Conservation (phyloP, 2,113 vertebrate species). For the Takifugu flavidus region DNA sequence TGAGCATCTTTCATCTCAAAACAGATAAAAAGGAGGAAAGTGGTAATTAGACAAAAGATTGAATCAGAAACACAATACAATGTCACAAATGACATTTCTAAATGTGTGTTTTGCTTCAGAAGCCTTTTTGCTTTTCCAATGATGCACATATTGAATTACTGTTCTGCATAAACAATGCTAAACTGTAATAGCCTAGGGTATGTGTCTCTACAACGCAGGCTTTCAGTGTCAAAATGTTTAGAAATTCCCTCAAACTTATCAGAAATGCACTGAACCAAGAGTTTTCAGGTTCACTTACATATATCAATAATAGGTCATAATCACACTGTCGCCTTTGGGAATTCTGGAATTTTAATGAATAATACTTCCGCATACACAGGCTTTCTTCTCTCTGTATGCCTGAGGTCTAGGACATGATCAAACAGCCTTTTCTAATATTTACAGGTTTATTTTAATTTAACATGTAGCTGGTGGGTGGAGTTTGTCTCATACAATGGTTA, state of each 20-base stretch:
- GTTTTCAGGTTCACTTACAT: slow-evolving; percentile 52
- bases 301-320: slow-evolving; percentile 56
- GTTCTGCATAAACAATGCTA: slow-evolving; percentile 14
- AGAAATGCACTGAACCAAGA: slow-evolving; percentile 31
- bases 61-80: slow-evolving; percentile 47
- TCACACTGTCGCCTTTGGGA: slow-evolving; percentile 48
- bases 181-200: slow-evolving; percentile 26
- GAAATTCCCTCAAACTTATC: slow-evolving; percentile 10
- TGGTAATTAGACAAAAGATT: slow-evolving; percentile 68
- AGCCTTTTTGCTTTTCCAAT: slow-evolving; percentile 38
- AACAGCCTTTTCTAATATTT: slow-evolving; percentile 17
- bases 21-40: slow-evolving; percentile 49
- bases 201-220: slow-evolving; percentile 11
- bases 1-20: slow-evolving; percentile 63
- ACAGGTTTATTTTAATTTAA: not conserved
- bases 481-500: not conserved
- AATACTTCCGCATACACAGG: slow-evolving; percentile 21
- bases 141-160: slow-evolving; percentile 44
- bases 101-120: slow-evolving; percentile 51
- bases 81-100: slow-evolving; percentile 58
- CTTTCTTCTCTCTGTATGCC: slow-evolving; percentile 7
- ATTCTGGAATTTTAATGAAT: slow-evolving; percentile 61
- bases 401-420: slow-evolving; percentile 10
- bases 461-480: not conserved
- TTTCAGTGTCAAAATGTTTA: slow-evolving; percentile 5